Conservation (phyloP, 2,797 vertebrate genomes). For the Masticophis lateralis region DNA sequence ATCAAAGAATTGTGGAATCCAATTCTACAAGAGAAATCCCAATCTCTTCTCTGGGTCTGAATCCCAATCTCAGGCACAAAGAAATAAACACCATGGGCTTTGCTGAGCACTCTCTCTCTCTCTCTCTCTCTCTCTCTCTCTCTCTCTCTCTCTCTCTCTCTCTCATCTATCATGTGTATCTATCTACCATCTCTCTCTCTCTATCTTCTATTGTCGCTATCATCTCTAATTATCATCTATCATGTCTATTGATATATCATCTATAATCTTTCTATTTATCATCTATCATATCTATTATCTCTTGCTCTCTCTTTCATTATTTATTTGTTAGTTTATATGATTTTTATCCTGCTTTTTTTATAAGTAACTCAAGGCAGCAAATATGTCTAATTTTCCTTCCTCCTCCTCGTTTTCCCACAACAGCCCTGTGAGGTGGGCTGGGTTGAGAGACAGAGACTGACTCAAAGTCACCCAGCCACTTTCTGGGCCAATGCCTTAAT, state of each 20-base stretch:
- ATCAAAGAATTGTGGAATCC: not conserved
- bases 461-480: not conserved
- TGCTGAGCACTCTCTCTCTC: not conserved
- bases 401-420: not conserved
- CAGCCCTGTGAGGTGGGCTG: not conserved
- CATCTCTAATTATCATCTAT: no score
- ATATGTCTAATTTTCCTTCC: not conserved
- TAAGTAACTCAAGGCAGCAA: not conserved
- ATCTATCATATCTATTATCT: no score
- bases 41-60: not conserved
- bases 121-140: no score
- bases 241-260: no score
- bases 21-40: not conserved
- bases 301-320: no score
- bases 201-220: no score
- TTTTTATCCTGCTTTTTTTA: not conserved
- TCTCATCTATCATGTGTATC: no score
- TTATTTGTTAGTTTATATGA: not conserved
- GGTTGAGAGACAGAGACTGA: not conserved
- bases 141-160: rapidly evolving
- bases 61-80: not conserved
- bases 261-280: no score
- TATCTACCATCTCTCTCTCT: no score
- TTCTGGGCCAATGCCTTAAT: not conserved
- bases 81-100: not conserved